Evolutionary conservation across 1,140 invertebrate species (phyloP), one percentile per base, ranked within the genome.

Genomic region (Penaeus chinensis): DNA sequence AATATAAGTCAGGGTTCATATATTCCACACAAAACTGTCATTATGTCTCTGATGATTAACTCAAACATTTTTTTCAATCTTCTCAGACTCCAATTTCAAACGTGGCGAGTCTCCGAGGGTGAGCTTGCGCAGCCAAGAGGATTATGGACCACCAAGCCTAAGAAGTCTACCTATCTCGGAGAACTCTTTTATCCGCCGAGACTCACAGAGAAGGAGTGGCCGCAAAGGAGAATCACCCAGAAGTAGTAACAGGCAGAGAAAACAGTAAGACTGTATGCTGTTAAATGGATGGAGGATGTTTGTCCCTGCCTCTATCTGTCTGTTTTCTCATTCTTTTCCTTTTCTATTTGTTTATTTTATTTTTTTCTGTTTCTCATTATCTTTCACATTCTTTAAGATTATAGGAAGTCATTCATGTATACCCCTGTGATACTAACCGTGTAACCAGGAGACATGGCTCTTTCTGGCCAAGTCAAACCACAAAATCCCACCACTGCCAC

Each of bases 101-200:
- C 80, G 85, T 3, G 85, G 80, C 42, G 84, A 85, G 62, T 85
- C 84, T 37, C 84, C 77, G 11, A 61, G 79, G 20, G 65, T 79
- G 20, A 87, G 85, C 42, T 24, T 82, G 18, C 85, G 85, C 66
- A 82, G 79, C 61, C 62, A 66, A 7, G 85, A 87, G 27, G 79
- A 77, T 3, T 76, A 60, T 65, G 82, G 69, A 32, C 61, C 84
- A 16, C 13, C 61, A 1, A 85, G 84, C 62, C 37, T 85, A 16
- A 79, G 76, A 22, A 69, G 84, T 27, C 61, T 66, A n/a, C 84
- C 84, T 2, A n/a, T 63, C 54, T 20, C 82, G 4, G 69, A 74
- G 18, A 27, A 18, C 54, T 65, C 54, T 24, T 66, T 79, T 20
- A 24, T 37, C 5, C 74, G 27, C 37, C 62, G 37, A 22, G 81